Evolutionary conservation across 1,140 invertebrate species (phyloP), one percentile per base, ranked within the genome.

Genomic region (Lordiphosa mommai): DNA sequence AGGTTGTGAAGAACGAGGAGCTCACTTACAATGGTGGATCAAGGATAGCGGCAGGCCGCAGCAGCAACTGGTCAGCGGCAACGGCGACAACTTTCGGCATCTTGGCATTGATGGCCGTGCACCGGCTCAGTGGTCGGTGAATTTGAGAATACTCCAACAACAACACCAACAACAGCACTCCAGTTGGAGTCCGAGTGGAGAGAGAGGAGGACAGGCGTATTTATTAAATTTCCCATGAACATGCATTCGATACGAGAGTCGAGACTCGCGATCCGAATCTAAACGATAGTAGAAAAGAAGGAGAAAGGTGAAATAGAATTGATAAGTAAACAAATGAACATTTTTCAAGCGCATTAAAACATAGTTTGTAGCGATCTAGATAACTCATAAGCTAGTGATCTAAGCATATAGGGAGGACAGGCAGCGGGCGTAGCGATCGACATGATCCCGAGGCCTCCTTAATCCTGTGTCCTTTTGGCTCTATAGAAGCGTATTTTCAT

Each of bases 1-100:
- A 97, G 90, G 95, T 96, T 69, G 95, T 96, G 66, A 97, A 97
- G 90, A 97, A 96, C 89, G 95, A 97, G 89, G 95, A 97, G 90
- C 89, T 97, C 65, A 96, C 95, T 16, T 95, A 95, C 40, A 89
- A 88, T 27, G 88, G 86, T 23, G 86, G 71, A 27, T 57, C 73
- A 6, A 47, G 48, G 3, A 32, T 10, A 55, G 27, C 17, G 40
- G 7, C 29, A 2, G 16, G 12, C 6, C 13, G 23, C 12, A 20
- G 34, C 14, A 30, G 27, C 4, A 17, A 10, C 48, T 12, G 27
- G 40, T 5, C 20, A 4, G 20, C 40, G 13, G 20, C 20, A 29
- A 29, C 40, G 5, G 20, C 40, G 5, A 10, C 44, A 14, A 30
- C 29, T 27, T 9, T 49, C 8, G 33, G 16, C n/a, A 17, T 34